Evolutionary conservation across 2,888 invertebrate genomes (phyloP), one percentile per base, ranked within the genome.

Genomic region (Phyllotreta striolata): DNA sequence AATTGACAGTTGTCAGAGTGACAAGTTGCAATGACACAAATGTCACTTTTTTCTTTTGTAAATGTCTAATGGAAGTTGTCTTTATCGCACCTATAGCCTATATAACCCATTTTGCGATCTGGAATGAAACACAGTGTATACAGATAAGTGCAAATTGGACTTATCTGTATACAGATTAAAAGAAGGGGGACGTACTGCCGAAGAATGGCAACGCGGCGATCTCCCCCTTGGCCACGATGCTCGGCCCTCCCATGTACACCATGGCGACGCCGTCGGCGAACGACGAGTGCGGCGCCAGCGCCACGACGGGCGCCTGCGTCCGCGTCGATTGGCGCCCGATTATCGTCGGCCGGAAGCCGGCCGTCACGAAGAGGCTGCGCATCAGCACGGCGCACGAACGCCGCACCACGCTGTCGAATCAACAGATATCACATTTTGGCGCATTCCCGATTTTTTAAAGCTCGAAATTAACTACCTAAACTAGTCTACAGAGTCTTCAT

Each of bases 221-320:
- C 79, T 93, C 94, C 13, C 89, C 91, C 80, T 95, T 95, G 67
- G 95, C 95, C 72, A 96, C 95, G 78, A 95, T 91, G 74, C 93
- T 91, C 34, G 94, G 93, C 55, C 92, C 92, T n/a, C 90, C 91
- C 71, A 93, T 86, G 77, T 88, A 87, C 64, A 93, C 89, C 75
- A 94, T 91, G 73, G 92, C 88, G 69, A 96, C 86, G 65, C 93
- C 91, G 83, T 97, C 97, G 83, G 93, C 91, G 87, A 91, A 95
- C 63, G 92, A 90, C 41, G 96, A 95, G 81, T 97, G 97, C 2
- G 96, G 96, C 3, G 95, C 96, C 67, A 93, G 87, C 62, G 91
- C 91, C 68, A 96, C 83, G 70, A 96, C 89, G 1, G 95, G 93
- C 3, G 96, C 96, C 70, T 92, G 91, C 14, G 70, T 10, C 77